Evolutionary conservation across 2,797 vertebrate genomes (phyloP).

Genomic region (Eremophila alpestris): DNA sequence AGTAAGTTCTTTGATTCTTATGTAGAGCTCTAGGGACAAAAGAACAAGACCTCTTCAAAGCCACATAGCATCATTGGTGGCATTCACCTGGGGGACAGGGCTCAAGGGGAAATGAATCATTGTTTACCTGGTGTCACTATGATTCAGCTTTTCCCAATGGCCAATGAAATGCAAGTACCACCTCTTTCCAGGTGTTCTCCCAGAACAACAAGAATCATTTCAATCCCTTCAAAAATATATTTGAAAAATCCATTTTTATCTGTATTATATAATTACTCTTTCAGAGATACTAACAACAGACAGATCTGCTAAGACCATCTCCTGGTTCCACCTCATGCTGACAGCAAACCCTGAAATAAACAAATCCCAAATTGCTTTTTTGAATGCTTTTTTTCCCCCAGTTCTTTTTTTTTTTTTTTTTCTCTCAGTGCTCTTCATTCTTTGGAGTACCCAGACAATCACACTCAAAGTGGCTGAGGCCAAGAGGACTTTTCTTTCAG

Average conservation of each 20-base stretch:
- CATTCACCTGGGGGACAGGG: not conserved
- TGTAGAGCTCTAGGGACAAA: not conserved
- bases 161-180: not conserved
- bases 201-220: not conserved
- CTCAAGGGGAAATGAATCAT: not conserved
- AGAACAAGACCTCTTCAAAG: not conserved
- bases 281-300: not conserved
- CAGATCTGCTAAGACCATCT: not conserved
- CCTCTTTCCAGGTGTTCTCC: not conserved
- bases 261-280: not conserved
- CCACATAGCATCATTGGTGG: not conserved
- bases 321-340: not conserved
- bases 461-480: not conserved
- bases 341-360: not conserved
- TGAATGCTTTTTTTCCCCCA: not conserved
- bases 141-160: not conserved
- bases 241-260: not conserved
- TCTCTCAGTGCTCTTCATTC: not conserved
- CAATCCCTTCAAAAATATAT: not conserved
- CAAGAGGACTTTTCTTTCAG: not conserved
- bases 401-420: not conserved
- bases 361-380: not conserved
- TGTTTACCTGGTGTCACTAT: not conserved
- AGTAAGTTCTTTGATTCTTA: not conserved
- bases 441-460: not conserved